Conservation (phyloP, 1,140 invertebrate genomes). For the Dinothrombium tinctorium region DNA sequence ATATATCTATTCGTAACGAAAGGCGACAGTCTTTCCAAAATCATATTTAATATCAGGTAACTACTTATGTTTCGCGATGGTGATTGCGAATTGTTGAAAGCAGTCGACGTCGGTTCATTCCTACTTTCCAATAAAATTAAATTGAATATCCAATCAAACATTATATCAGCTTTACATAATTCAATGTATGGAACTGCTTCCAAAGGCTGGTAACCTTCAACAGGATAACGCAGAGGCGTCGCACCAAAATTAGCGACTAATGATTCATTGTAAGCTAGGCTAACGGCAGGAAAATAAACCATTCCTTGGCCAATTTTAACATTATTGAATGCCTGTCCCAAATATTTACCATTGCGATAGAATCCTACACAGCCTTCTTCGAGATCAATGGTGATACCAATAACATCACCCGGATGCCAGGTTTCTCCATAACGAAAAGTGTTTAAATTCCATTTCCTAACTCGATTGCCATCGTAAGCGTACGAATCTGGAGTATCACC, state of each 20-base stretch:
- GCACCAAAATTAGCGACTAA: slow-evolving; percentile 54
- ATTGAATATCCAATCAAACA: slow-evolving; percentile 30
- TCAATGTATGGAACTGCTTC: slow-evolving; percentile 25
- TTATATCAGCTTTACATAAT: slow-evolving; percentile 27
- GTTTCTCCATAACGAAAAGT: slow-evolving; percentile 47
- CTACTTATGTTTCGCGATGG: background rate
- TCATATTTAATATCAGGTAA: background rate
- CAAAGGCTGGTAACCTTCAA: slow-evolving; percentile 37
- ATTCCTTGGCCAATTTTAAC: slow-evolving; percentile 40
- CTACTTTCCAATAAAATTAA: background rate
- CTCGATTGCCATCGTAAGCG: slow-evolving; percentile 52
- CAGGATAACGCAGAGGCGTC: slow-evolving; percentile 40
- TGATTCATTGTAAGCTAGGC: slow-evolving; percentile 43
- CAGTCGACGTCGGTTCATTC: background rate
- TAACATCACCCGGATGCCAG: slow-evolving; percentile 41
- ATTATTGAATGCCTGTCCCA: slow-evolving; percentile 47
- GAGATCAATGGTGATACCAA: slow-evolving; percentile 48
- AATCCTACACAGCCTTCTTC: slow-evolving; percentile 31
- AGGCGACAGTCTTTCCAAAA: background rate
- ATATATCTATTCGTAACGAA: slow-evolving; percentile 21
- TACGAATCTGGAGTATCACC: slow-evolving; percentile 35
- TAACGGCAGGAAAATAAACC: slow-evolving; percentile 50
- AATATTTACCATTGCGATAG: slow-evolving; percentile 40
- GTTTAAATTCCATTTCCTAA: slow-evolving; percentile 54
- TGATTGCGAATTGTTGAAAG: background rate